These are phyloP conservation scores for Strigops habroptila DNA, from an alignment of 2,113 vertebrate species.

Conservation along the genomic window DNA sequence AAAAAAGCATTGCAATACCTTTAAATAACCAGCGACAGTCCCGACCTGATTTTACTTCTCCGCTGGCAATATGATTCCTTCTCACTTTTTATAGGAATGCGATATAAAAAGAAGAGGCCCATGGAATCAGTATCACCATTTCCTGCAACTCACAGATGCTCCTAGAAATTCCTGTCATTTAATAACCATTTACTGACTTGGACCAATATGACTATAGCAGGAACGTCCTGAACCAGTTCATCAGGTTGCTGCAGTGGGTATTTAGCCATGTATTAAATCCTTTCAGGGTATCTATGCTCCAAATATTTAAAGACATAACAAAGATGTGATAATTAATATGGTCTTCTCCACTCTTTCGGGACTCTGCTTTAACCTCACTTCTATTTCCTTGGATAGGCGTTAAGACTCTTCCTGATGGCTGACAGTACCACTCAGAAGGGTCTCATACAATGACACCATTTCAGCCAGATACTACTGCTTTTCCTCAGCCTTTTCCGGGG, in stretches of 20 bases:
- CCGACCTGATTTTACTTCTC: constrained; percentile 61
- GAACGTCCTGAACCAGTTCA: background rate
- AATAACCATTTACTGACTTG: background rate
- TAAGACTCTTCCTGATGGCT: background rate
- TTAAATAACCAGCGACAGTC: constrained; percentile 60
- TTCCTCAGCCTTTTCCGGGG: background rate
- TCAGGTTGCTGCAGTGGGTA: background rate
- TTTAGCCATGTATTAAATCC: background rate
- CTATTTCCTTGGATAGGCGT: background rate
- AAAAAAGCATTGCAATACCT: constrained; percentile 38
- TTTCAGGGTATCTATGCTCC: background rate
- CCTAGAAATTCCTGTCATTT: constrained; percentile 7
- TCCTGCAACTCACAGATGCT: constrained; percentile 37
- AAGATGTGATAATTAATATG: background rate
- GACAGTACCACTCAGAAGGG: background rate
- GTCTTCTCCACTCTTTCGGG: background rate
- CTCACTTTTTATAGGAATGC: constrained; percentile 46
- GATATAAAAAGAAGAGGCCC: constrained; percentile 42
- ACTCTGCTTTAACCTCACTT: background rate
- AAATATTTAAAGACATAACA: background rate
- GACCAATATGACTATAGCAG: background rate
- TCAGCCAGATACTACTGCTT: background rate
- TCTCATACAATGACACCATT: background rate
- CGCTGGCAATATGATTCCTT: constrained; percentile 33
- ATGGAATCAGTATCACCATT: constrained; percentile 6